Evolutionary conservation across 2,113 vertebrate species (phyloP).

Genomic region (Anseranas semipalmata): DNA sequence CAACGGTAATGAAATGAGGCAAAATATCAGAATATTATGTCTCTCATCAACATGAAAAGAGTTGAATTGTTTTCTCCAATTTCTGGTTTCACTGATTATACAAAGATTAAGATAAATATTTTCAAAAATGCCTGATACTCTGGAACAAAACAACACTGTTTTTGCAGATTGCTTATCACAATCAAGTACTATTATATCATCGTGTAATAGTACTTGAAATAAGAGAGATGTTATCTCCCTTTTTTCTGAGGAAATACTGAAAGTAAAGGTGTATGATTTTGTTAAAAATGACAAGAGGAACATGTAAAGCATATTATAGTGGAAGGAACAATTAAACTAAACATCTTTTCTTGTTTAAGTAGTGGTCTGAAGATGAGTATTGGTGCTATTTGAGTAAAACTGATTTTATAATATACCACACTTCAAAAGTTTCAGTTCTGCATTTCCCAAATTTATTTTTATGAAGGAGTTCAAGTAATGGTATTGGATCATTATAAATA

Average conservation of each 20-base stretch:
- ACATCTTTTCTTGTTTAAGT: background rate
- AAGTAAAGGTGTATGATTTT: background rate
- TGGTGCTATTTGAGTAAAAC: background rate
- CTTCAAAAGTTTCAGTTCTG: background rate
- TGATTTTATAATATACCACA: background rate
- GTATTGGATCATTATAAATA: background rate
- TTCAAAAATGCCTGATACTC: background rate
- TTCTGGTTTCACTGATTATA: background rate
- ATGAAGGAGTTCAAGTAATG: background rate
- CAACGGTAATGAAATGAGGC: background rate
- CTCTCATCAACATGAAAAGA: background rate
- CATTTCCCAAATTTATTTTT: background rate
- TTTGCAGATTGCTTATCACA: background rate
- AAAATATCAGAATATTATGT: background rate
- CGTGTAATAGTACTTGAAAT: background rate
- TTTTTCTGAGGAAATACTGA: background rate
- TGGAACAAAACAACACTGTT: background rate
- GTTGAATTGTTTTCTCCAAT: background rate
- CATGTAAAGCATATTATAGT: background rate
- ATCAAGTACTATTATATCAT: too few species aligned
- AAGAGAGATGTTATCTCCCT: background rate
- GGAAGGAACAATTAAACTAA: background rate
- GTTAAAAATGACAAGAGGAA: background rate
- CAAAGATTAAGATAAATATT: background rate
- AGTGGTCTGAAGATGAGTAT: background rate